Evolutionary conservation across 2,888 invertebrate species (phyloP).

Genomic region (Abrostola tripartita): DNA sequence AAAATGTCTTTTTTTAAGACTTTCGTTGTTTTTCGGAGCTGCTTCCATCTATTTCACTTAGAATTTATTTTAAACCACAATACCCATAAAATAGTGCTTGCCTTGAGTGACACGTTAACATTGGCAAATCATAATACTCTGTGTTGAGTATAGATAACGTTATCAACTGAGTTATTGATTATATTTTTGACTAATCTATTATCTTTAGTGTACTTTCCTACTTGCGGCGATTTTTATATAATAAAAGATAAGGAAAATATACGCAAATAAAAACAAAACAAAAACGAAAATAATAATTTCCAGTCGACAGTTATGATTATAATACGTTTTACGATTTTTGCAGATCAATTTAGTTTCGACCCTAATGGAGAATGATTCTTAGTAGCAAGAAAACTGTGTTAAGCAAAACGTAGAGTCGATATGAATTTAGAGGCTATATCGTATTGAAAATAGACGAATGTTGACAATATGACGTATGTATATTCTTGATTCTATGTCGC

Average conservation of each 20-base stretch:
- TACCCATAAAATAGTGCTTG: conserved; percentile 35
- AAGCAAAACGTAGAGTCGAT: no score
- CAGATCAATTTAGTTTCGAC: no score
- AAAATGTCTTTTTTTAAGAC: conserved; percentile 69
- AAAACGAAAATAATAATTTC: no score
- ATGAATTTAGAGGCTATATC: no score
- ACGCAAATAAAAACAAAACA: neutral
- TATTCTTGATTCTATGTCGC: no score
- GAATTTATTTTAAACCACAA: conserved; percentile 19
- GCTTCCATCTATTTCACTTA: conserved; percentile 62
- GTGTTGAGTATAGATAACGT: conserved; percentile 63
- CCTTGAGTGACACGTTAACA: conserved; percentile 53
- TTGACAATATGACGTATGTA: no score
- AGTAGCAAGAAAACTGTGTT: no score
- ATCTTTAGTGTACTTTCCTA: conserved; percentile 55
- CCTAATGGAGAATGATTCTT: no score
- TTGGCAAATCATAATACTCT: conserved; percentile 56
- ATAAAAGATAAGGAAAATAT: neutral
- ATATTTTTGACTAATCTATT: conserved; percentile 68
- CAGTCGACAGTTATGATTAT: no score
- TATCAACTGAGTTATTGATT: conserved; percentile 78
- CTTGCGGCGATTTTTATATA: conserved; percentile 44
- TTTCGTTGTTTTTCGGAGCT: conserved; percentile 46
- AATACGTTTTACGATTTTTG: no score
- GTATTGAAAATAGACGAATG: no score